A percentile compares a stretch with the other conserved stretches of the same genome.
phyloP scores from a whole-genome alignment of 2,797 vertebrate genomes.

The Gallinago stenura region DNA sequence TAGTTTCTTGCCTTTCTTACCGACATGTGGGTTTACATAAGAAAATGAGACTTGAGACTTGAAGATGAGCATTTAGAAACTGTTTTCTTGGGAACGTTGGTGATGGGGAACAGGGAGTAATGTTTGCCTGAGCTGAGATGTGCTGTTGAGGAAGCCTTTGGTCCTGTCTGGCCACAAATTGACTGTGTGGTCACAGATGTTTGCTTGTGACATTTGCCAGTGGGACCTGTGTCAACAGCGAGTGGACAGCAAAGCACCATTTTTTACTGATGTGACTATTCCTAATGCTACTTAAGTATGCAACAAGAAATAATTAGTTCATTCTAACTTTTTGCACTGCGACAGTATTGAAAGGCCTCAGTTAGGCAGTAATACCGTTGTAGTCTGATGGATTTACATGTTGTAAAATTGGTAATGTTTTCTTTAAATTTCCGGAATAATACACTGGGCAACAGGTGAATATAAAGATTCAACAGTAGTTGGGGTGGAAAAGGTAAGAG shows the following conservation, averaged over 20 bases:
- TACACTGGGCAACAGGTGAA: background rate
- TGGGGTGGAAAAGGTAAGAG: background rate
- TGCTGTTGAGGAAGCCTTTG: background rate
- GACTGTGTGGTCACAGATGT: background rate
- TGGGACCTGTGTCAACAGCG: background rate
- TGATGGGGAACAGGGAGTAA: background rate
- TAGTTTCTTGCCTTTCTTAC: constrained; percentile 16
- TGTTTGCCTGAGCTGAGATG: background rate
- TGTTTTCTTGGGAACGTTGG: background rate
- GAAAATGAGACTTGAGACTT: background rate
- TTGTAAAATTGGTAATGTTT: background rate
- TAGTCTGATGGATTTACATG: background rate
- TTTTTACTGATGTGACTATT: background rate
- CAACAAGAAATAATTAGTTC: background rate
- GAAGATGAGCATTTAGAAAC: constrained; percentile 4
- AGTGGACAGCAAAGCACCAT: background rate
- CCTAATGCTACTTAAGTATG: background rate
- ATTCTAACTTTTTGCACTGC: background rate
- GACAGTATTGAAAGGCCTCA: background rate
- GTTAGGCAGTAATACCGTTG: background rate
- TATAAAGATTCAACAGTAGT: background rate
- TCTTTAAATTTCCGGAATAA: background rate
- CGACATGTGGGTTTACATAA: background rate
- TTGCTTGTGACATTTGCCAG: background rate
- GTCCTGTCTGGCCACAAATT: background rate